A percentile compares a stretch with the other conserved stretches of the same genome.
These are phyloP conservation scores for Propsilocerus akamusi DNA, from an alignment of 1,140 invertebrate genomes.

Conservation along the genomic window DNA sequence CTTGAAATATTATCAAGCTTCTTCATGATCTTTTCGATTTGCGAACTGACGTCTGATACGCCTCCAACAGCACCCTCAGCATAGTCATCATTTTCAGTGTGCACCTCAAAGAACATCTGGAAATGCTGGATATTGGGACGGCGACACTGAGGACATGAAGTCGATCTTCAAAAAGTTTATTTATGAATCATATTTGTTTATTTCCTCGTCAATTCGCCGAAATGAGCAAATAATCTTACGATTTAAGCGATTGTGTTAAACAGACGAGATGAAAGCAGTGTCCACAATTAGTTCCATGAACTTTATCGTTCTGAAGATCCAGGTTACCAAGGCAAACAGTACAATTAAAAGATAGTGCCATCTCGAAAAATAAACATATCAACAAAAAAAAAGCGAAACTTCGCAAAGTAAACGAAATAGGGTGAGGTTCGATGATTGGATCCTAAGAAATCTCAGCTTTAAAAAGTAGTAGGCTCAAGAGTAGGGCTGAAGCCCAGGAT, in stretches of 20 bases:
- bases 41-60: not conserved
- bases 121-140: not conserved
- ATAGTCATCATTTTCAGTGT: no score
- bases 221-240: not conserved
- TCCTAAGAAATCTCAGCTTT: no score
- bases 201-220: no score
- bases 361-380: no score
- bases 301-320: not conserved
- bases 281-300: not conserved
- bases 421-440: no score
- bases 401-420: no score
- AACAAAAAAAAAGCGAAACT: no score
- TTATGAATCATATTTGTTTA: no score
- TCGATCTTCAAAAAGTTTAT: no score
- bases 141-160: not conserved
- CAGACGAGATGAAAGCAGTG: not conserved
- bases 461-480: no score
- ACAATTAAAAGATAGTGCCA: not conserved
- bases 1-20: not conserved
- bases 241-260: not conserved
- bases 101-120: not conserved
- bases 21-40: not conserved
- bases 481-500: no score
- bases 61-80: not conserved
- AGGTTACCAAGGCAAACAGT: not conserved